Evolutionary conservation across 2,888 invertebrate genomes (phyloP).

Genomic region (Catocala sponsa): DNA sequence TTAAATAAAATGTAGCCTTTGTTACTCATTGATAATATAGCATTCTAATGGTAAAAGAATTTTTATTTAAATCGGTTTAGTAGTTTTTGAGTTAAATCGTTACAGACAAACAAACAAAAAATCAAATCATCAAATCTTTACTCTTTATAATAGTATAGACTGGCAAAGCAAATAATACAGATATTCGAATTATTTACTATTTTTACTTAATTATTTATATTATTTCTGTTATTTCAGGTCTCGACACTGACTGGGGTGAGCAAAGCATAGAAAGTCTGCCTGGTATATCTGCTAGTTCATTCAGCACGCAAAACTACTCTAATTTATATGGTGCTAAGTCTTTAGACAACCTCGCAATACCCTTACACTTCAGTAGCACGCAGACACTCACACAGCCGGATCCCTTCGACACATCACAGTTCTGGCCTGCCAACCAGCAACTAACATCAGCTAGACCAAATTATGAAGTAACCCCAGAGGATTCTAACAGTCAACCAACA

Average conservation of each 20-base stretch:
- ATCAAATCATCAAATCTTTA: too few relatives aligned
- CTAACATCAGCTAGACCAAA: conserved; percentile 45
- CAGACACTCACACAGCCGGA: conserved; percentile 53
- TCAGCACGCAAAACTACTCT: conserved; percentile 54
- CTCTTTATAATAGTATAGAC: too few relatives aligned
- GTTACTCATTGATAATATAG: too few relatives aligned
- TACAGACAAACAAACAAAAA: too few relatives aligned
- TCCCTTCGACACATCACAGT: conserved; percentile 76
- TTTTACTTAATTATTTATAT: neutral
- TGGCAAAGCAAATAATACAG: neutral
- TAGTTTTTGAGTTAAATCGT: too few relatives aligned
- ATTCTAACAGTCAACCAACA: conserved; percentile 41
- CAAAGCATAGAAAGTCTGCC: conserved; percentile 79
- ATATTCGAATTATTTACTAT: neutral
- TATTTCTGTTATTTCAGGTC: conserved; percentile 57
- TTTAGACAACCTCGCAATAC: conserved; percentile 71
- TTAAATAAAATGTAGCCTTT: too few relatives aligned
- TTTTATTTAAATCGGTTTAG: too few relatives aligned
- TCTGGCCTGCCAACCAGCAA: conserved; percentile 65
- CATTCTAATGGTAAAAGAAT: too few relatives aligned
- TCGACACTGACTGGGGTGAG: conserved; percentile 74
- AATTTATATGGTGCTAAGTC: conserved; percentile 79
- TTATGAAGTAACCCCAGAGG: conserved; percentile 55
- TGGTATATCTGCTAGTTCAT: conserved; percentile 59
- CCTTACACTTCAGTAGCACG: conserved; percentile 26